Conservation (phyloP, 2,888 invertebrate species). For the Heliconius erato region DNA sequence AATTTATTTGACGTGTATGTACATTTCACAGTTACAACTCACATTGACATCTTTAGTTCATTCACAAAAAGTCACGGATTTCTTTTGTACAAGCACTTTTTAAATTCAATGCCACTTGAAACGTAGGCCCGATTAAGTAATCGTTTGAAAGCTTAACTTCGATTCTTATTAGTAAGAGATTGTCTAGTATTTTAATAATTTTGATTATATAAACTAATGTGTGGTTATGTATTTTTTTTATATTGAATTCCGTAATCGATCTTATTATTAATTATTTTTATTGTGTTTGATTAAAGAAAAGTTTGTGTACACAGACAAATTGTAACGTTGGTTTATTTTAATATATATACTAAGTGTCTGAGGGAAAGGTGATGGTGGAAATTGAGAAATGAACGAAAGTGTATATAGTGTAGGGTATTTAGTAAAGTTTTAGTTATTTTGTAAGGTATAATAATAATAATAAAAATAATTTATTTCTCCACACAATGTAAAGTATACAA, state of each 20-base stretch:
- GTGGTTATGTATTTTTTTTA: background rate
- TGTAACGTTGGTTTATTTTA: too few species aligned
- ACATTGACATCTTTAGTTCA: background rate
- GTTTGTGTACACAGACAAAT: background rate
- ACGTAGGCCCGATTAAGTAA: slow-evolving; percentile 24
- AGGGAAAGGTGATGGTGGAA: too few species aligned
- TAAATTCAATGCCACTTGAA: slow-evolving; percentile 8
- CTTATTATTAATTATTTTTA: background rate
- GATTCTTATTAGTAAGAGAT: background rate
- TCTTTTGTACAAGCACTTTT: background rate
- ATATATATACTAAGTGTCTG: too few species aligned
- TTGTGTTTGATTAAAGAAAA: background rate
- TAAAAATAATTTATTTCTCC: too few species aligned
- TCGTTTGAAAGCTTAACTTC: slow-evolving; percentile 7
- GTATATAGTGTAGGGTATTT: background rate
- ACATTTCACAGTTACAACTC: background rate
- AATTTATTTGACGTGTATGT: background rate
- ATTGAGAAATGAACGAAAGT: too few species aligned
- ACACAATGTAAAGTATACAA: too few species aligned
- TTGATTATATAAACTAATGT: background rate
- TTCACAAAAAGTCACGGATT: background rate
- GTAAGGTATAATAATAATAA: too few species aligned
- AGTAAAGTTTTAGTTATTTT: background rate
- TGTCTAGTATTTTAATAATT: background rate
- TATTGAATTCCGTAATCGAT: background rate